These are phyloP conservation scores for Mizuhopecten yessoensis DNA, from an alignment of 1,140 invertebrate species.

Conservation along the genomic window DNA sequence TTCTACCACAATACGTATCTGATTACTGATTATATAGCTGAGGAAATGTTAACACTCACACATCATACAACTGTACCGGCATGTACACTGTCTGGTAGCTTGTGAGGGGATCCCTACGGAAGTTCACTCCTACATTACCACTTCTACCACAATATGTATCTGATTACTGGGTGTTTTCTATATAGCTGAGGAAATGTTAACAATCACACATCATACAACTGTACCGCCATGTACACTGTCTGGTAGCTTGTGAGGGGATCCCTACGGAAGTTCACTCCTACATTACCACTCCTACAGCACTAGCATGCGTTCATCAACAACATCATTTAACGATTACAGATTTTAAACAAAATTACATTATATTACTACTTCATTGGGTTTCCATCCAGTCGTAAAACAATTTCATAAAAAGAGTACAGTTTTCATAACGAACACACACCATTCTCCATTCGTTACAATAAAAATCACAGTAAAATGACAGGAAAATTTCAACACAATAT, in stretches of 20 bases:
- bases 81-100: no score
- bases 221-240: background rate
- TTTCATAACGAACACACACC: background rate
- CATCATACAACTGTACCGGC: background rate
- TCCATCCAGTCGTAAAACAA: background rate
- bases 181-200: background rate
- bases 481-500: background rate
- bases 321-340: background rate
- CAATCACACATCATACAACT: background rate
- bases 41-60: background rate
- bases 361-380: background rate
- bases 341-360: background rate
- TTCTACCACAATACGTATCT: background rate
- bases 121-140: background rate
- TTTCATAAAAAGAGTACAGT: no score
- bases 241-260: background rate
- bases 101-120: background rate
- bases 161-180: background rate
- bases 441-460: conserved; percentile 14
- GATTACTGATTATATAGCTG: background rate
- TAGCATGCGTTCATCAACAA: background rate
- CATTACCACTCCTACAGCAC: background rate
- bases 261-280: background rate
- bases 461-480: conserved; percentile 24
- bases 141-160: background rate